A percentile compares a stretch with the other conserved stretches of the same genome.
These are phyloP conservation scores for Lonchura striata DNA, from an alignment of 2,113 vertebrate species.

Conservation along the genomic window DNA sequence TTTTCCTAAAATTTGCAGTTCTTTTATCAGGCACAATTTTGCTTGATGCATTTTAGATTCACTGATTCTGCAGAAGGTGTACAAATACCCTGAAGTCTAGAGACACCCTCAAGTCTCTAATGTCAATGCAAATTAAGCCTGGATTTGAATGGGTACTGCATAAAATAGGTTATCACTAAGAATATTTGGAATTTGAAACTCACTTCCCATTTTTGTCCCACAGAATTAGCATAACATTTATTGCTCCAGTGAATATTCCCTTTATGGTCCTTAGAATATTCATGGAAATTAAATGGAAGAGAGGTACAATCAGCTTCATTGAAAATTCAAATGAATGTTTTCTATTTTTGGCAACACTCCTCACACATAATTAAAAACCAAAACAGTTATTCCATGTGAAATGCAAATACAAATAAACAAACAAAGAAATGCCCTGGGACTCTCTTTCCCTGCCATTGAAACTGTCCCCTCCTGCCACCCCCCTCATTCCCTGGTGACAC, in stretches of 20 bases:
- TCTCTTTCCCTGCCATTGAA: background rate
- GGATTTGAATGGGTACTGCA: background rate
- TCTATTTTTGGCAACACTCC: conserved; percentile 32
- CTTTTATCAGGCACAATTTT: background rate
- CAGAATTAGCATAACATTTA: conserved; percentile 43
- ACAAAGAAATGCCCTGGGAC: background rate
- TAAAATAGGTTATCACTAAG: background rate
- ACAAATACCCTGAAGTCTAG: background rate
- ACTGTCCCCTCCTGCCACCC: background rate
- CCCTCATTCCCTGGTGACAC: background rate
- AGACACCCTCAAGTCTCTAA: background rate
- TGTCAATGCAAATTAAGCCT: background rate
- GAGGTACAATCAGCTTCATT: conserved; percentile 35
- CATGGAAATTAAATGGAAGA: conserved; percentile 28
- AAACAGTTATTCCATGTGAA: conserved; percentile 5
- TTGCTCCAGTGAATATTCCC: conserved; percentile 36
- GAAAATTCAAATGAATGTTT: conserved; percentile 44
- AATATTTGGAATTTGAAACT: conserved; percentile 9
- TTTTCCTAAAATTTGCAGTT: background rate
- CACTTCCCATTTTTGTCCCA: background rate
- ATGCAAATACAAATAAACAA: conserved; percentile 24
- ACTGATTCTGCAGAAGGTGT: background rate
- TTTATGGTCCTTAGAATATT: conserved; percentile 39
- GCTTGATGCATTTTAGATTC: background rate
- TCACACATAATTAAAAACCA: conserved; percentile 1